Conservation (phyloP, 2,888 invertebrate species). For the Euspilapteryx auroguttella region DNA sequence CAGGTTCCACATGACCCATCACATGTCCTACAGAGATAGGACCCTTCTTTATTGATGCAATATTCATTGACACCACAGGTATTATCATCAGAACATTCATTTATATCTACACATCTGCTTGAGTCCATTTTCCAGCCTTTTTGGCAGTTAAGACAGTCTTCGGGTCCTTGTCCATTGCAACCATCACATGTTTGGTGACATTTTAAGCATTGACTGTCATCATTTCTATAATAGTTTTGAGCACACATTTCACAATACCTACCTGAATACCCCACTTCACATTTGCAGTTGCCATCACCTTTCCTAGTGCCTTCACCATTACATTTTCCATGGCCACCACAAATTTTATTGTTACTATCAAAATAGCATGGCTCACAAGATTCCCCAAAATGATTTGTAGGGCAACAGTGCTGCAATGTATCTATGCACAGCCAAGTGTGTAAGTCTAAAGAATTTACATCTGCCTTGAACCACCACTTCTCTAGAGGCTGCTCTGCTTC, state of each 20-base stretch:
- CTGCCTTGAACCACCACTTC: constrained; percentile 84
- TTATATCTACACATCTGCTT: constrained; percentile 77
- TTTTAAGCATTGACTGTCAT: constrained; percentile 69
- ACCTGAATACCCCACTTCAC: constrained; percentile 80
- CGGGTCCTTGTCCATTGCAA: constrained; percentile 73
- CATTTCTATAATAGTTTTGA: constrained; percentile 67
- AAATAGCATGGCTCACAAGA: constrained; percentile 74
- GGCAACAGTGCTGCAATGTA: constrained; percentile 79
- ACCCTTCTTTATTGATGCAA: constrained; percentile 86
- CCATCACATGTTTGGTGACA: constrained; percentile 81
- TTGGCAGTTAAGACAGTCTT: constrained; percentile 54
- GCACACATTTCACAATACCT: constrained; percentile 76
- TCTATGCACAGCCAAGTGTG: constrained; percentile 78
- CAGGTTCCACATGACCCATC: constrained; percentile 83
- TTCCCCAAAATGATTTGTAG: constrained; percentile 77
- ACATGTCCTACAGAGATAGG: constrained; percentile 77
- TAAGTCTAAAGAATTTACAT: constrained; percentile 32
- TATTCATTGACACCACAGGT: constrained; percentile 69
- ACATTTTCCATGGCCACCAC: constrained; percentile 76
- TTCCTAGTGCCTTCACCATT: constrained; percentile 88
- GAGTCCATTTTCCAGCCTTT: constrained; percentile 74
- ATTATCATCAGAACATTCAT: constrained; percentile 71
- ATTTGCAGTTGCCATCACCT: constrained; percentile 89
- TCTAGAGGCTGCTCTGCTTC: constrained; percentile 80
- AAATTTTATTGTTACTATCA: constrained; percentile 61